phyloP scores from a whole-genome alignment of 1,140 invertebrate genomes.

The Drosophila hydei region DNA sequence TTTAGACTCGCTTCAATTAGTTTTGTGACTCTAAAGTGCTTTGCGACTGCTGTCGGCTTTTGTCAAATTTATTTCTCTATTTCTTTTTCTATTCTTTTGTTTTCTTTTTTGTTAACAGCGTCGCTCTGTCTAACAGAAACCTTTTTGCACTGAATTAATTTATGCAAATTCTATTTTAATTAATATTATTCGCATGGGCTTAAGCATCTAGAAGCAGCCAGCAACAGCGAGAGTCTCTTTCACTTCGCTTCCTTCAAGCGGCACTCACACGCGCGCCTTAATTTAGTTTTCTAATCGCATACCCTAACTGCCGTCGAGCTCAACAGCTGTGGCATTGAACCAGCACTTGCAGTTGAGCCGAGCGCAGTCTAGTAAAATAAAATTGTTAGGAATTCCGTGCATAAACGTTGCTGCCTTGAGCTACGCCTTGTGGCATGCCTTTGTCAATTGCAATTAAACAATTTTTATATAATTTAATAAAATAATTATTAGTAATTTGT shows the following conservation, averaged over 20 bases:
- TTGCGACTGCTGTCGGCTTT: not conserved
- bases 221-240: slow-evolving; percentile 56
- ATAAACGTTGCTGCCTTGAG: not conserved
- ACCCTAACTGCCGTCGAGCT: slow-evolving; percentile 14
- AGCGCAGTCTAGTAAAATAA: not conserved
- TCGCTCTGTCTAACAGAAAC: slow-evolving; percentile 78
- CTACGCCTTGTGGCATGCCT: too few relatives aligned
- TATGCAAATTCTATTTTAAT: slow-evolving; percentile 81
- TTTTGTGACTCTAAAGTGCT: not conserved
- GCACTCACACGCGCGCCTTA: slow-evolving; percentile 61
- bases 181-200: slow-evolving; percentile 67
- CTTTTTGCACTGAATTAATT: slow-evolving; percentile 58
- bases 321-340: slow-evolving; percentile 2
- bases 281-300: slow-evolving; percentile 60
- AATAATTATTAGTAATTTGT: too few relatives aligned
- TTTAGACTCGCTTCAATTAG: slow-evolving; percentile 9
- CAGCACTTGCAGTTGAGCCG: not conserved
- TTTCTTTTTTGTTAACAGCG: slow-evolving; percentile 40
- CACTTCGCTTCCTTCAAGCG: slow-evolving; percentile 57
- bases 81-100: not conserved
- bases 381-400: not conserved
- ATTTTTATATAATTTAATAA: too few relatives aligned
- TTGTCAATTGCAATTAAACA: too few relatives aligned
- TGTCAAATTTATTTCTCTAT: not conserved
- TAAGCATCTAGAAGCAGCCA: slow-evolving; percentile 41